phyloP scores from a whole-genome alignment of 2,797 vertebrate genomes.

The Otolemur crassicaudatus region DNA sequence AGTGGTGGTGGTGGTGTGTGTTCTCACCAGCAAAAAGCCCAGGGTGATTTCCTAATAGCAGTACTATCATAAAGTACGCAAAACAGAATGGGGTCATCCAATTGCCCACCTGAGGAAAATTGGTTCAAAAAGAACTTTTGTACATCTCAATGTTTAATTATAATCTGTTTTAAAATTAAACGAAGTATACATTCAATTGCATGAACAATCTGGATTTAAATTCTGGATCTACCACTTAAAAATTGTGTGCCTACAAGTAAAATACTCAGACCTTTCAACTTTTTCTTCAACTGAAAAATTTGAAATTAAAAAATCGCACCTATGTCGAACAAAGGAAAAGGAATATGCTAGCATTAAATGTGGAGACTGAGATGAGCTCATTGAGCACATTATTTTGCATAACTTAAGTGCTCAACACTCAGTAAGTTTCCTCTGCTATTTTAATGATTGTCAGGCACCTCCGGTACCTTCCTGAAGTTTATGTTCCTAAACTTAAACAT shows the following conservation, averaged over 20 bases:
- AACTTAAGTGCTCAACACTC: background rate
- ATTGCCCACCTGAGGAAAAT: background rate
- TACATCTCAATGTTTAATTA: background rate
- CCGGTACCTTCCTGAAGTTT: background rate
- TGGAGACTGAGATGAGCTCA: background rate
- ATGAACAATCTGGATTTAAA: background rate
- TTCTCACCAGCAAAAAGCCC: background rate
- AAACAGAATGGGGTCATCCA: background rate
- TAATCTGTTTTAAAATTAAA: background rate
- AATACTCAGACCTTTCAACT: constrained; percentile 3
- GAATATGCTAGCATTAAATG: background rate
- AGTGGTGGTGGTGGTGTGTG: background rate
- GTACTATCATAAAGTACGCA: background rate
- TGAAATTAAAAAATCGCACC: background rate
- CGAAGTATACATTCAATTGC: background rate
- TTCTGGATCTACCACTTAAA: background rate
- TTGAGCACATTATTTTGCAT: background rate
- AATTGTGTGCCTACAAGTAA: background rate
- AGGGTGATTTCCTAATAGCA: background rate
- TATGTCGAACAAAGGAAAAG: background rate
- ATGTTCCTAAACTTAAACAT: background rate
- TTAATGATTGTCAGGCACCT: background rate
- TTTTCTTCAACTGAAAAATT: background rate
- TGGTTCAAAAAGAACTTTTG: background rate
- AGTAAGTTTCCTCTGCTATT: background rate